phyloP scores from a whole-genome alignment of 1,140 invertebrate species.

The Delia radicum region DNA sequence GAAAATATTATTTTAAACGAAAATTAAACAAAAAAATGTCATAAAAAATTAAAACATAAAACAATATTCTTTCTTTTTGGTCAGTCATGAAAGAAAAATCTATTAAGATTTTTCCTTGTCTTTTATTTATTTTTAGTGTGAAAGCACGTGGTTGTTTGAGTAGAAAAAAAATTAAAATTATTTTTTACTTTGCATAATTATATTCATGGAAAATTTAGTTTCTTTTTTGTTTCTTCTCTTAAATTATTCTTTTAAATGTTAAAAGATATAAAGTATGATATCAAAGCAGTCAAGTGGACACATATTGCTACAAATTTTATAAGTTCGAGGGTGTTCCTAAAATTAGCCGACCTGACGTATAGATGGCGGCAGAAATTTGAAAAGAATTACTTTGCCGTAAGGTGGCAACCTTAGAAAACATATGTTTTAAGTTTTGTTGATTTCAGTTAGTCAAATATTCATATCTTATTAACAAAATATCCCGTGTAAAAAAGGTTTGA shows the following conservation, averaged over 20 bases:
- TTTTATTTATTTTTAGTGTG: not conserved
- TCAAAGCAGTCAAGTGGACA: not conserved
- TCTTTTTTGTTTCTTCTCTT: not conserved
- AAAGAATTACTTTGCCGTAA: no score
- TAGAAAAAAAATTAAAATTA: not conserved
- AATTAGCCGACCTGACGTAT: no score
- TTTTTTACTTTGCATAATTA: slow-evolving; percentile 14
- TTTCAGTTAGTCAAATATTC: no score
- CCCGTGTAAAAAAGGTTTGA: no score
- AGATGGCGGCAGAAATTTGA: no score
- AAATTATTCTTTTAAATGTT: not conserved
- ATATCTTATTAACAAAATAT: no score
- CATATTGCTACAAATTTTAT: not conserved
- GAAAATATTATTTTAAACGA: not conserved
- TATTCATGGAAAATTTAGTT: slow-evolving; percentile 19
- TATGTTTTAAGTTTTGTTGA: no score
- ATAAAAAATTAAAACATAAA: not conserved
- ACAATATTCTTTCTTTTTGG: not conserved
- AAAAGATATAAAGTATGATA: not conserved
- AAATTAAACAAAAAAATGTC: not conserved
- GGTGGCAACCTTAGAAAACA: no score
- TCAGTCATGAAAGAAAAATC: not conserved
- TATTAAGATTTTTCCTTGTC: not conserved
- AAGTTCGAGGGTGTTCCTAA: no score
- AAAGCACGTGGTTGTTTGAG: not conserved